Conservation (phyloP, 2,797 vertebrate genomes). For the Nyctalus aviator region DNA sequence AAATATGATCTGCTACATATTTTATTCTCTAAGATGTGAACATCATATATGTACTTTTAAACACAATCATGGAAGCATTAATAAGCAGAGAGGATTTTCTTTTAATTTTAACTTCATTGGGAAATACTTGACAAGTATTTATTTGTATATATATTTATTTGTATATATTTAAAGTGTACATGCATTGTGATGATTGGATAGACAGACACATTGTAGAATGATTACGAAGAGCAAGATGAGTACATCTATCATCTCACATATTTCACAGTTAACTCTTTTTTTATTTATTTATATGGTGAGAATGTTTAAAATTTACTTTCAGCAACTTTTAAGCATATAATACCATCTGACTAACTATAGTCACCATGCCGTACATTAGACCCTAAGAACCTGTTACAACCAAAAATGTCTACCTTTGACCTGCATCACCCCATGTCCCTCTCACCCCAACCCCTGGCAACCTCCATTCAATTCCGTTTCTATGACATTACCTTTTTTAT, state of each 20-base stretch:
- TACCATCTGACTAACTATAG: neutral
- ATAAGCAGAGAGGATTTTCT: neutral
- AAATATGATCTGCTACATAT: neutral
- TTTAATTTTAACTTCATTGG: neutral
- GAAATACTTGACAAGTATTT: neutral
- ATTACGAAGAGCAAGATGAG: neutral
- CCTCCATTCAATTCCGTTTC: neutral
- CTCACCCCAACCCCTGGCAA: neutral
- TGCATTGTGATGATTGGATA: neutral
- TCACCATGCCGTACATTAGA: too few species aligned
- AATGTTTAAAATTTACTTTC: neutral
- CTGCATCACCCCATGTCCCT: fast-evolving
- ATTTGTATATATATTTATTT: neutral
- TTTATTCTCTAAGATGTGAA: neutral
- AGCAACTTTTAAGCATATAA: neutral
- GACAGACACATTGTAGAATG: neutral
- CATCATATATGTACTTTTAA: neutral
- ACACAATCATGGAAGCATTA: neutral
- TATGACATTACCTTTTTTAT: neutral
- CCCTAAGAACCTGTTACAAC: neutral
- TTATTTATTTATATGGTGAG: neutral
- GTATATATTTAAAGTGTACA: neutral
- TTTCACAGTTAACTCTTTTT: neutral
- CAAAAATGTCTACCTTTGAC: neutral
- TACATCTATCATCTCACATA: neutral